Conservation (phyloP, 2,797 vertebrate genomes). For the Phoeniculus purpureus region DNA sequence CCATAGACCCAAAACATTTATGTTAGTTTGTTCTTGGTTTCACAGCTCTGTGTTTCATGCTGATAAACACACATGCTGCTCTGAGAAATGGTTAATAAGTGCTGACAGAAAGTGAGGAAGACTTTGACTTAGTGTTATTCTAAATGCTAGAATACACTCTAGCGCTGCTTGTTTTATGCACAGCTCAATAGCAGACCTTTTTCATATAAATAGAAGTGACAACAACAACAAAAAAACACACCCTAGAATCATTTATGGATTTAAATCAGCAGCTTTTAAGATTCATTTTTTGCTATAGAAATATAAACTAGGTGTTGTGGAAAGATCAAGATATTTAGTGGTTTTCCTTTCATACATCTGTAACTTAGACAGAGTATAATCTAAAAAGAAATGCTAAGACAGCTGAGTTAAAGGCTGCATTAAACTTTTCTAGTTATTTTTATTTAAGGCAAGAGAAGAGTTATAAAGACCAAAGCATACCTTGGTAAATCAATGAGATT, state of each 20-base stretch:
- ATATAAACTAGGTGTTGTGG: neutral
- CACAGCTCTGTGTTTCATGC: neutral
- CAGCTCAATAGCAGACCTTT: neutral
- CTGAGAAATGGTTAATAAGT: neutral
- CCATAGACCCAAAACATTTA: neutral
- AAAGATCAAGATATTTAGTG: neutral
- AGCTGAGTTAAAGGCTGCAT: neutral
- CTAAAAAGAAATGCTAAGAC: neutral
- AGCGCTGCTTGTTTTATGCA: neutral
- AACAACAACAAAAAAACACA: neutral
- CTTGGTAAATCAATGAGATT: neutral
- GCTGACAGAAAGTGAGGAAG: neutral
- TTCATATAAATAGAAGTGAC: neutral
- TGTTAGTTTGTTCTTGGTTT: neutral
- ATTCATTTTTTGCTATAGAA: neutral
- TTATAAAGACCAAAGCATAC: neutral
- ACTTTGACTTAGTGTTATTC: neutral
- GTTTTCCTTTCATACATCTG: neutral
- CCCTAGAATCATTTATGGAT: fast-evolving
- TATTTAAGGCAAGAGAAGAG: neutral
- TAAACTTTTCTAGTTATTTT: neutral
- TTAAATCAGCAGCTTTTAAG: neutral
- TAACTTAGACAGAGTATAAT: neutral
- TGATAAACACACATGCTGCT: neutral
- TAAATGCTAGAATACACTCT: neutral